These are phyloP conservation scores for Hyposoter didymator DNA, from an alignment of 2,888 invertebrate species.

Conservation along the genomic window DNA sequence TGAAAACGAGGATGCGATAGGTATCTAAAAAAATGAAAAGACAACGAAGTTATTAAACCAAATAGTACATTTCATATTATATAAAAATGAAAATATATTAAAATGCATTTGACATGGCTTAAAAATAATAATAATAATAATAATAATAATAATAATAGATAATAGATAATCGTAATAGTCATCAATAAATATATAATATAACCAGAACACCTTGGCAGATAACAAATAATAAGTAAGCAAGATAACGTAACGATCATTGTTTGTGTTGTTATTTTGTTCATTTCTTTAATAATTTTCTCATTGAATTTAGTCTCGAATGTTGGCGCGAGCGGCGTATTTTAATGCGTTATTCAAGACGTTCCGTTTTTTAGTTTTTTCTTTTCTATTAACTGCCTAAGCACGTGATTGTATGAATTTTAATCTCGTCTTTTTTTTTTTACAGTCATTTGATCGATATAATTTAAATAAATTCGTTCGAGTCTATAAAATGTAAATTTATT, in stretches of 20 bases:
- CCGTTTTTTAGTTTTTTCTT: conserved; percentile 18
- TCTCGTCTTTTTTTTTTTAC: conserved; percentile 9
- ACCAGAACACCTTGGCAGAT: conserved; percentile 84
- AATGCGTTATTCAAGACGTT: conserved; percentile 60
- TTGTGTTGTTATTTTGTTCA: conserved; percentile 53
- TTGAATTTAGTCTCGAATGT: conserved; percentile 72
- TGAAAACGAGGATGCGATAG: conserved; percentile 79
- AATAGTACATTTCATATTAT: conserved; percentile 84
- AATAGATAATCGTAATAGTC: conserved; percentile 75
- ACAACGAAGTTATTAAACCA: conserved; percentile 83
- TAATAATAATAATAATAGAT: conserved; percentile 74
- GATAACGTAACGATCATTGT: conserved; percentile 79
- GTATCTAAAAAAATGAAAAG: conserved; percentile 78
- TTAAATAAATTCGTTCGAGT: conserved; percentile 55
- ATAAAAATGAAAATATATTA: conserved; percentile 84
- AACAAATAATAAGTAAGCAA: conserved; percentile 84
- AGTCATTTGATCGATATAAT: conserved; percentile 53
- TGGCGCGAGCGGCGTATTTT: conserved; percentile 74
- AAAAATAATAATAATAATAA: conserved; percentile 76
- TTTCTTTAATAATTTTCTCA: conserved; percentile 33
- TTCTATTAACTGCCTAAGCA: conserved; percentile 8
- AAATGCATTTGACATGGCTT: conserved; percentile 83
- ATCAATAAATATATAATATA: conserved; percentile 84
- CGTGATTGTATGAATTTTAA: conserved; percentile 31
- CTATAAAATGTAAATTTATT: conserved; percentile 46